phyloP scores from a whole-genome alignment of 2,113 vertebrate genomes.

The Perccottus glenii region DNA sequence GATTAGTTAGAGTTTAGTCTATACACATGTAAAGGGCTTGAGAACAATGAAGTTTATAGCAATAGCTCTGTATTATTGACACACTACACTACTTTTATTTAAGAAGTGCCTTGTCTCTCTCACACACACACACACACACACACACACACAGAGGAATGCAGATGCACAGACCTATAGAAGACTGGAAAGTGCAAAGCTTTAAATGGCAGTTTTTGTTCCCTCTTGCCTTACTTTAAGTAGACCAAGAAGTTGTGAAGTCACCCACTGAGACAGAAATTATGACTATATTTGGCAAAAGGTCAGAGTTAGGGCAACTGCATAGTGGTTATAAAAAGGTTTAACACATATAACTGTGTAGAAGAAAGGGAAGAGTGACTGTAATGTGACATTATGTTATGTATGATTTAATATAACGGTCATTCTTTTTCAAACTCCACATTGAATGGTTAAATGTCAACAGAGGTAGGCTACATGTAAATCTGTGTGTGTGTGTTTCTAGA shows the following conservation, averaged over 20 bases:
- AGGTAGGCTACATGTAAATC: not conserved
- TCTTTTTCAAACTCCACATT: no score
- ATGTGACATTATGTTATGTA: no score
- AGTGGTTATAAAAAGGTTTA: no score
- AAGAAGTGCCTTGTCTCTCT: not conserved
- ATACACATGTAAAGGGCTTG: not conserved
- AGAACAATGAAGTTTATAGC: not conserved
- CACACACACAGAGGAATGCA: slow-evolving; percentile 3
- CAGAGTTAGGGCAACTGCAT: no score
- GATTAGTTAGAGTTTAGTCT: not conserved
- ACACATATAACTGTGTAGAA: no score
- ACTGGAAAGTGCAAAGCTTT: not conserved
- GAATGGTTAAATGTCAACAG: not conserved
- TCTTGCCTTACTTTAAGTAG: not conserved
- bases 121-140: not conserved
- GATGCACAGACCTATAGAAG: not conserved
- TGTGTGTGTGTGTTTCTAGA: slow-evolving; percentile 7
- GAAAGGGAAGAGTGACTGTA: no score
- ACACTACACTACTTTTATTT: slow-evolving; percentile 47
- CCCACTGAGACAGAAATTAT: no score
- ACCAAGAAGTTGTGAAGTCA: no score
- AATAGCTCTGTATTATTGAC: slow-evolving; percentile 9
- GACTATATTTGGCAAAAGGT: no score
- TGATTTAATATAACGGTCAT: no score
- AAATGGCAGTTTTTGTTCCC: not conserved